These are phyloP conservation scores for Bos taurus DNA, from an alignment of 2,113 vertebrate genomes.

Conservation along the genomic window ARS-UCD2.0 NC_037338.1:54338501-54339000, in stretches of 20 bases:
- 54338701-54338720: background rate
- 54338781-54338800: background rate
- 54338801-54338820: background rate
- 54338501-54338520: too few relatives aligned
- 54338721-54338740: background rate
- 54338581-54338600: background rate
- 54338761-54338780: background rate
- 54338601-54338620: background rate
- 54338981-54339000: background rate
- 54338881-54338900: background rate
- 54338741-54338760: background rate
- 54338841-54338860: background rate
- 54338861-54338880: background rate
- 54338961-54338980: background rate
- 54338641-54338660: rapidly evolving
- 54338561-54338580: background rate
- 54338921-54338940: background rate
- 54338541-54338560: background rate
- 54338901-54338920: background rate
- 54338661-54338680: background rate
- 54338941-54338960: background rate
- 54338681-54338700: background rate
- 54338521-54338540: background rate
- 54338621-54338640: background rate
- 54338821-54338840: background rate